Evolutionary conservation across 1,140 invertebrate species (phyloP), one percentile per base, ranked within the genome.

Genomic region (Ganaspis sp.): DNA sequence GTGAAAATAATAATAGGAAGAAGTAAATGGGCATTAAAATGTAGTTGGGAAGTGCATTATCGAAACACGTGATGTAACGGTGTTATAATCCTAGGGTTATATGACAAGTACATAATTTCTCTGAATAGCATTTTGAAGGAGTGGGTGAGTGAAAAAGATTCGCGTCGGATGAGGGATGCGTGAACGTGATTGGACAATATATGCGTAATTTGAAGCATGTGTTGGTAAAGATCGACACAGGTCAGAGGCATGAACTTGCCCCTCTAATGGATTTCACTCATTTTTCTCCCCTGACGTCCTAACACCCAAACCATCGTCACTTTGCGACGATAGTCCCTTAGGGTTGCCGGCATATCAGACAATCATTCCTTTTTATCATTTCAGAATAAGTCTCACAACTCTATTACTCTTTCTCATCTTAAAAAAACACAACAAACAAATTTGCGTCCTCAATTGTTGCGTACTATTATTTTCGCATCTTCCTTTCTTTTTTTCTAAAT

Each of bases 241-340:
- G 79, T 81, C 74, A 77, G 73, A 83, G 9, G 23, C 75, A 72
- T 72, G 73, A 72, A 79, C 83, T 87, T 84, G 81, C 81, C 87
- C 87, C 88, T 87, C 89, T 91, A 91, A 91, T 91, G 90, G 89
- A 91, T 91, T 91, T 91, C 87, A 89, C 90, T 90, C 89, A 91
- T 91, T 91, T 91, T 91, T 90, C 89, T 90, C 88, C 85, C 86
- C 81, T 83, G 73, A 82, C 80, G 74, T 78, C 83, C 82, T 82
- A 76, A 77, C 73, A 75, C 40, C 77, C 69, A 85, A 83, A 81
- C 79, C 83, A 83, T 72, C 83, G 78, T 81, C 76, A 82, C 81
- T 81, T 79, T 72, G 53, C 72, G 74, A 77, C 23, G 17, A 64
- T 75, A 78, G 77, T 81, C 77, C 21, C 19, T 58, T 17, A 11